These are phyloP conservation scores for Myotis lucifugus DNA, from an alignment of 2,113 vertebrate genomes.

Conservation along the genomic window DNA sequence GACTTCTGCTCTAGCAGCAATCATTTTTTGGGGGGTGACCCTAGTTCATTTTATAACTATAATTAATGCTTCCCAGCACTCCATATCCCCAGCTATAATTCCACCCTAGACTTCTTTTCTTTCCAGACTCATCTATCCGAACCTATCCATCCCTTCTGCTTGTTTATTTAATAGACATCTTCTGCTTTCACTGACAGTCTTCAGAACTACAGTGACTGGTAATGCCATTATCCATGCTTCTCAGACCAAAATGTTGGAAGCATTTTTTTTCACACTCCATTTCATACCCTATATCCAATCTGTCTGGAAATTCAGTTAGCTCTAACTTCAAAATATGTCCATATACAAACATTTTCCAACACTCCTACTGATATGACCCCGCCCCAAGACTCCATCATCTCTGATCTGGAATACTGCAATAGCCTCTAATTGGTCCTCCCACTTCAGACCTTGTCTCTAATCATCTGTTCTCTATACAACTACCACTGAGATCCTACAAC, in stretches of 20 bases:
- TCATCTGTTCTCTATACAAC: neutral
- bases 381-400: neutral
- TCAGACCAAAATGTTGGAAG: neutral
- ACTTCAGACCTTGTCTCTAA: neutral
- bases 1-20: neutral
- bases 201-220: neutral
- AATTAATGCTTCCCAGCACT: neutral
- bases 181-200: neutral
- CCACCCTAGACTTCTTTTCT: neutral
- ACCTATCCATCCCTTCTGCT: neutral
- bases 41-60: neutral
- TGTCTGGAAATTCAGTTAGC: neutral
- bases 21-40: neutral
- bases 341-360: neutral
- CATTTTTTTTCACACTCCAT: neutral
- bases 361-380: neutral
- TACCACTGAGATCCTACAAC: neutral
- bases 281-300: neutral
- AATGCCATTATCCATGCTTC: neutral
- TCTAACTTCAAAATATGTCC: constrained; percentile 13
- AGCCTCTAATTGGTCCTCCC: neutral
- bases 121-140: neutral
- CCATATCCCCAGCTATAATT: neutral
- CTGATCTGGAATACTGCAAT: neutral
- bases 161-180: neutral